Conservation (phyloP, 2,113 vertebrate genomes). For the Gymnogyps californianus region DNA sequence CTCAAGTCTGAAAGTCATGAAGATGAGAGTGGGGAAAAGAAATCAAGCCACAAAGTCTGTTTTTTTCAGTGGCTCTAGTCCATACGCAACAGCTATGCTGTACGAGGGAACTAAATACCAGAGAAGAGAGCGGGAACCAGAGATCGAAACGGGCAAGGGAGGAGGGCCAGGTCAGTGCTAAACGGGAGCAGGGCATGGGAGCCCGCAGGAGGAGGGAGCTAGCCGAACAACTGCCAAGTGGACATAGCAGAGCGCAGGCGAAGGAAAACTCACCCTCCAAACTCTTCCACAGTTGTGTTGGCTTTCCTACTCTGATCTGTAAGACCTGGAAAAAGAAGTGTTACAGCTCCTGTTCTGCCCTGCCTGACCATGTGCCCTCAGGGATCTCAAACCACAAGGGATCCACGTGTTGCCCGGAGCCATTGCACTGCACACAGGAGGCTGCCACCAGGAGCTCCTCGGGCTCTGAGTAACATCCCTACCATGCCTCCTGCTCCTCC, state of each 20-base stretch:
- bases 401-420: background rate
- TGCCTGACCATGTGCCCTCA: background rate
- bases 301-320: background rate
- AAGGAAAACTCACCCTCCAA: background rate
- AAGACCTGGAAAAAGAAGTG: background rate
- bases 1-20: background rate
- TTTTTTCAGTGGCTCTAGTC: background rate
- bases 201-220: background rate
- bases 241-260: background rate
- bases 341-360: background rate
- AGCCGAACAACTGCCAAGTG: background rate
- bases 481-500: background rate
- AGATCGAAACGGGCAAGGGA: rapidly evolving
- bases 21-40: background rate
- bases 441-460: background rate
- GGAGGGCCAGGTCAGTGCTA: background rate
- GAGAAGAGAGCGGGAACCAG: background rate
- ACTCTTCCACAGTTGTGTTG: background rate
- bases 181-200: background rate
- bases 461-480: background rate
- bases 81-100: background rate
- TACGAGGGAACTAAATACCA: background rate
- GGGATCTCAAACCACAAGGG: background rate
- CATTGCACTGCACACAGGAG: background rate
- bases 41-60: background rate